Percentiles rank a stretch among this genome's conserved stretches.
These are phyloP conservation scores for Papilio polytes DNA, from an alignment of 1,140 invertebrate species.

Conservation along the genomic window DNA sequence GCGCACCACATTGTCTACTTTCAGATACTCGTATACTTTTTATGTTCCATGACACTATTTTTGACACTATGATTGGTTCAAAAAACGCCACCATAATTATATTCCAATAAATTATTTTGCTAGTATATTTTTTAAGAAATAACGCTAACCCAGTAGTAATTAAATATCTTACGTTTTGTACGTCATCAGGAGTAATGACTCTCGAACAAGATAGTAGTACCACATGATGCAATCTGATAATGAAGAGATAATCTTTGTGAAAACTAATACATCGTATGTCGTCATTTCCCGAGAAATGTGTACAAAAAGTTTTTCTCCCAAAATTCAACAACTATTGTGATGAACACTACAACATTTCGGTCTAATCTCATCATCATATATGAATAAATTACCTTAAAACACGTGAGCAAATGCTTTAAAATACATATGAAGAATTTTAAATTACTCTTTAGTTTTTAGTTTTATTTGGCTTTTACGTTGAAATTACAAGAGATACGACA, in stretches of 20 bases:
- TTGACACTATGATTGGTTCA: too few species aligned
- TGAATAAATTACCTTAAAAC: neutral
- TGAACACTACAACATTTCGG: too few species aligned
- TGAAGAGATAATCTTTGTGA: neutral
- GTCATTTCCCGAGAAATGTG: neutral
- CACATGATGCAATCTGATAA: constrained; percentile 2
- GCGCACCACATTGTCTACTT: too few species aligned
- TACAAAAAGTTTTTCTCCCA: neutral
- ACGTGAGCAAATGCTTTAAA: neutral
- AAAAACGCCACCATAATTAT: too few species aligned
- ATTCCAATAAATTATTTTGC: neutral
- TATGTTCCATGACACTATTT: too few species aligned
- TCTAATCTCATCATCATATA: neutral
- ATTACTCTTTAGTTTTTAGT: neutral
- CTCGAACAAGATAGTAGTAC: neutral
- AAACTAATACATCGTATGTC: neutral
- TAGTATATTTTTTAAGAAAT: neutral
- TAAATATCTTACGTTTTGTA: neutral
- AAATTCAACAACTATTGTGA: neutral
- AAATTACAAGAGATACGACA: neutral
- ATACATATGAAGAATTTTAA: neutral
- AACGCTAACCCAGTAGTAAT: neutral
- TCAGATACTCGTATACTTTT: too few species aligned
- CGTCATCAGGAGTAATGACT: neutral
- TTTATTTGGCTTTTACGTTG: neutral